phyloP scores from a whole-genome alignment of 1,140 invertebrate genomes.

The Doryteuthis pealeii region DNA sequence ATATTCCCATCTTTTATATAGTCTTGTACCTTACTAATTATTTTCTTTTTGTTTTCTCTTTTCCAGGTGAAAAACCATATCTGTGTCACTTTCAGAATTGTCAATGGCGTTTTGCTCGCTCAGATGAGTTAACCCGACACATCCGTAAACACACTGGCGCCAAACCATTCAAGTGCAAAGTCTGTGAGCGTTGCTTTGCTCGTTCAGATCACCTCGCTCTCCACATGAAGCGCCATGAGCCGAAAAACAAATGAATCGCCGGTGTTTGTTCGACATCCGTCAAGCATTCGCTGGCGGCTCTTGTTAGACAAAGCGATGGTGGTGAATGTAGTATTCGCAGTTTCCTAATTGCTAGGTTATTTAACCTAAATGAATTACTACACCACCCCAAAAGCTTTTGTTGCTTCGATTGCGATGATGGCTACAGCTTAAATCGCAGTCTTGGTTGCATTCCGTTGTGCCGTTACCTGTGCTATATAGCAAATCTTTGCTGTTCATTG shows the following conservation, averaged over 20 bases:
- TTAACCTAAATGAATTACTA: too few relatives aligned
- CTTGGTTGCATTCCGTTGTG: too few relatives aligned
- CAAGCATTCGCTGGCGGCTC: background rate
- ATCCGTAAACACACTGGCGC: slow-evolving; percentile 61
- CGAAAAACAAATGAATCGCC: slow-evolving; percentile 46
- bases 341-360: too few relatives aligned
- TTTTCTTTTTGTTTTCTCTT: slow-evolving; percentile 15
- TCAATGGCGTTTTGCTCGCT: slow-evolving; percentile 93
- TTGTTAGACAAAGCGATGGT: too few relatives aligned
- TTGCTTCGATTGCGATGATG: too few relatives aligned
- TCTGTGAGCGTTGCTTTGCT: slow-evolving; percentile 80
- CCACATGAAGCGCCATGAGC: slow-evolving; percentile 70
- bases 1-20: too few relatives aligned
- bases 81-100: slow-evolving; percentile 66
- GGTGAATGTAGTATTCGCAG: too few relatives aligned
- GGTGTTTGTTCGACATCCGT: background rate
- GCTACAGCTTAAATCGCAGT: too few relatives aligned
- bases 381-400: too few relatives aligned
- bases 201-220: slow-evolving; percentile 70
- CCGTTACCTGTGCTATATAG: too few relatives aligned
- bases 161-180: slow-evolving; percentile 61
- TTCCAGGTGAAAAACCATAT: slow-evolving; percentile 61
- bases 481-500: too few relatives aligned
- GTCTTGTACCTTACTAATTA: background rate
- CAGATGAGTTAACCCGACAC: slow-evolving; percentile 87